Percentiles rank a stretch among this genome's conserved stretches.
Evolutionary conservation across 2,888 invertebrate genomes (phyloP).

Genomic region (Chymomyza fuscimana): DNA sequence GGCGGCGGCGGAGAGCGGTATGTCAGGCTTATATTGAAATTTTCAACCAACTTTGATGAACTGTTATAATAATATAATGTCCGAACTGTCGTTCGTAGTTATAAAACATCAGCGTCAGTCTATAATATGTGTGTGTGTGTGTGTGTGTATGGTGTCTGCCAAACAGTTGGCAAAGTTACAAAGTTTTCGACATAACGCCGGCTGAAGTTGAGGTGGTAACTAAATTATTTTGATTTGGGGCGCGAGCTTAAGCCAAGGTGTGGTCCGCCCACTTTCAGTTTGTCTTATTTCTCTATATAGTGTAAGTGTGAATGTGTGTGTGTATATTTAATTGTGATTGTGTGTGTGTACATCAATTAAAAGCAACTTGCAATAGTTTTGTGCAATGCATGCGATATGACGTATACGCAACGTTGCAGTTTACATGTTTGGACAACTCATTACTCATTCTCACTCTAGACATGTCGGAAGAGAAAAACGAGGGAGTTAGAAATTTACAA

Average conservation of each 20-base stretch:
- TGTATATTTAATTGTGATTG: background rate
- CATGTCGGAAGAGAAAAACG: background rate
- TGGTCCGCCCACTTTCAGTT: constrained; percentile 1
- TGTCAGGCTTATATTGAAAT: constrained; percentile 24
- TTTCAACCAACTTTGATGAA: constrained; percentile 61
- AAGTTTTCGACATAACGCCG: constrained; percentile 64
- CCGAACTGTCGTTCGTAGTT: constrained; percentile 64
- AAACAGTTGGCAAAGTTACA: constrained; percentile 64
- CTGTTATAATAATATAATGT: constrained; percentile 69
- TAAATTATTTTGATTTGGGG: constrained; percentile 66
- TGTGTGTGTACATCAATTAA: constrained; percentile 25
- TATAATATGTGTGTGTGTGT: constrained; percentile 8
- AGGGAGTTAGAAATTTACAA: background rate
- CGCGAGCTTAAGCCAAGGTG: constrained; percentile 20
- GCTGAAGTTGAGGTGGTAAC: constrained; percentile 54
- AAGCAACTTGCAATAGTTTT: constrained; percentile 31
- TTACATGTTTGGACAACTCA: background rate
- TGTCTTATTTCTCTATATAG: background rate
- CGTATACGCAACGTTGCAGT: constrained; percentile 8
- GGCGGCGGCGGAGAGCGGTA: background rate
- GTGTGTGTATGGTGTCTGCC: constrained; percentile 32
- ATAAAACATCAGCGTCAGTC: constrained; percentile 51
- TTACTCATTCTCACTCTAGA: background rate
- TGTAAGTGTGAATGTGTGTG: background rate
- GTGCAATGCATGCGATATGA: constrained; percentile 7